Base-by-base conservation (phyloP, 2,888 invertebrate species). In the Drosophila monieri region DNA sequence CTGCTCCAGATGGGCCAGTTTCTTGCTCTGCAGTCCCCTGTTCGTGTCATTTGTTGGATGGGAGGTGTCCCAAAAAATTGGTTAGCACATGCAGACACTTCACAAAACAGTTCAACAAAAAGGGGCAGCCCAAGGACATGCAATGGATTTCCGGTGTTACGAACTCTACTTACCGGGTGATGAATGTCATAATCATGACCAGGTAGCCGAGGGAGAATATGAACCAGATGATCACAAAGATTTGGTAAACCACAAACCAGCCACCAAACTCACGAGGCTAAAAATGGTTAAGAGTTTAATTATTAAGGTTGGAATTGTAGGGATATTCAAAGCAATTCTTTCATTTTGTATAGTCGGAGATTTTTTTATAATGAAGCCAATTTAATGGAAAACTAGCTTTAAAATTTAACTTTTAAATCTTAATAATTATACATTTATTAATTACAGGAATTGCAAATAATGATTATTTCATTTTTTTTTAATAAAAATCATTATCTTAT, bases 171-270 rank as follows among this genome's bases (percentile, higher is more conserved):
- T 85, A 92, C 92, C 91, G 90, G 9, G 96, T 95, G 76, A 97
- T 96, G 88, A 97, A 97, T 1, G 96, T 96, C 78, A 97, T 94
- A 47, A 97, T 94, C 97, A 98, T 98, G 23, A 97, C 94, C 46
- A 97, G 94, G 90, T 98, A 98, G 0, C 97, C 97, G 72, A 98
- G 93, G 0, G 98, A 97, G 86, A 97, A 97, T 67, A 97, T 96
- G 56, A 98, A 96, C 98, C 98, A 98, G 25, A 96, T 91, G 32
- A 97, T 94, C 0, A 97, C 93, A 80, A 96, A 96, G 65, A 95
- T 94, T 91, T 97, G 95, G 92, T 98, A 98, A 2, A 95, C 92
- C 70, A 94, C 93, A 88, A 94, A 94, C 89, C 94, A 94, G 2
- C 92, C 80, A 10, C 95, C 95, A 68, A 93, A 93, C 49, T 89